Percentiles rank a stretch among this genome's conserved stretches.
Conservation (phyloP, 2,888 invertebrate species). For the Quadriops clusia region DNA sequence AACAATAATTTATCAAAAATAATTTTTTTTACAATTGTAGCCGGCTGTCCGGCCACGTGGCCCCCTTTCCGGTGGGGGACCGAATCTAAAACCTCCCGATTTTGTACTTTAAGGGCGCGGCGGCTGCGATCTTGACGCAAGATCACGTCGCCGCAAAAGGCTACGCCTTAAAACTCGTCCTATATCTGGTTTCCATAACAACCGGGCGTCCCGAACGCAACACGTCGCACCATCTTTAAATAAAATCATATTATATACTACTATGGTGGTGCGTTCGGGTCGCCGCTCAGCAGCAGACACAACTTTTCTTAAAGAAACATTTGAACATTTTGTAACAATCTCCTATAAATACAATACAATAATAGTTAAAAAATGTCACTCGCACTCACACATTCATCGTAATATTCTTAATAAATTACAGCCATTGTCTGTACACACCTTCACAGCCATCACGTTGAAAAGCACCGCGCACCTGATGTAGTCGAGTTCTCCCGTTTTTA, state of each 20-base stretch:
- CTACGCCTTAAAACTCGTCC: conserved; percentile 24
- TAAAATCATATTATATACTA: too few species aligned
- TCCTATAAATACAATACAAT: conserved; percentile 38
- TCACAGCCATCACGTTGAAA: too few species aligned
- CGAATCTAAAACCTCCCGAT: conserved; percentile 37
- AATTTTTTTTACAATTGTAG: conserved; percentile 43
- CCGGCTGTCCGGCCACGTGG: conserved; percentile 19
- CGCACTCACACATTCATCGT: conserved; percentile 28
- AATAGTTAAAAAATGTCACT: conserved; percentile 34
- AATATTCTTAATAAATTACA: conserved; percentile 15
- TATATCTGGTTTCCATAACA: too few species aligned
- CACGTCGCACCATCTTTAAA: too few species aligned
- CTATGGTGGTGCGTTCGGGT: too few species aligned
- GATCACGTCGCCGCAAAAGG: conserved; percentile 28
- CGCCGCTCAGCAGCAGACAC: too few species aligned
- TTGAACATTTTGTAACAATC: conserved; percentile 36
- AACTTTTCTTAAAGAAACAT: too few species aligned
- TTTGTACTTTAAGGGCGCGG: conserved; percentile 36
- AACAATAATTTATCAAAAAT: conserved; percentile 57
- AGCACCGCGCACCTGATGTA: too few species aligned
- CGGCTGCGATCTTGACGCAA: conserved; percentile 35
- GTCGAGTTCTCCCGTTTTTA: too few species aligned
- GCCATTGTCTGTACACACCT: conserved; percentile 8
- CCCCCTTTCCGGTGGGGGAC: too few species aligned
- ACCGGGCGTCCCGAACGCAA: too few species aligned